Evolutionary conservation across 2,888 invertebrate species (phyloP), one percentile per base, ranked within the genome.

Genomic region (Fragum fragum): DNA sequence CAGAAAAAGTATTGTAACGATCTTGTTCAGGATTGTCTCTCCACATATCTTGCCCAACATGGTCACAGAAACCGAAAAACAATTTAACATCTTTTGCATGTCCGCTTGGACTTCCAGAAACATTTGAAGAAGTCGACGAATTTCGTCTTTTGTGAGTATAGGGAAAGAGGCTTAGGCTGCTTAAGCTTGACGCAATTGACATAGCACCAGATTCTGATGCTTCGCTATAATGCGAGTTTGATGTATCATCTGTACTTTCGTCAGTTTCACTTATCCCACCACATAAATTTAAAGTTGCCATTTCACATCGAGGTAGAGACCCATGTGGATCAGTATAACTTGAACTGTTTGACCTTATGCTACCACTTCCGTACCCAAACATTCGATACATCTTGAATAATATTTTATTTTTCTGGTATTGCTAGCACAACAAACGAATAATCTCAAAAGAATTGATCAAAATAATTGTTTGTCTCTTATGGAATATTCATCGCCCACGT

Each of bases 11-110:
- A 77, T 91, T 90, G 81, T 87, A 92, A 23, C 88, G 81, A 72
- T 92, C 92, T 29, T 90, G 88, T 73, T 92, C 91, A 5, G 91
- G 92, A 68, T 92, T 91, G 32, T 92, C 92, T 66, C 90, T 90
- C 92, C 92, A 92, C 72, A 92, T 79, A 32, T 89, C 90, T 23
- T 83, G 79, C 23, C 88, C 86, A 1, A 79, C 73, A n/a, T 77
- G 83, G 69, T 86, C 83, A 81, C 86, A 86, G 57, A 86, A 79
- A 14, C 79, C 75, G 52, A 77, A 86, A 18, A 81, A 66, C 28
- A 73, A 75, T 32, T 74, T 29, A 6, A 39, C 21, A 29, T 69
- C 55, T 16, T 36, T 55, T 23, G 21, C 57, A 59, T 55, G 76
- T 5, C 57, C 55, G 36, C 77, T 73, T 14, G 73, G 75, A 42